Base-by-base conservation (phyloP, 2,113 vertebrate genomes). In the Halichoeres trimaculatus region DNA sequence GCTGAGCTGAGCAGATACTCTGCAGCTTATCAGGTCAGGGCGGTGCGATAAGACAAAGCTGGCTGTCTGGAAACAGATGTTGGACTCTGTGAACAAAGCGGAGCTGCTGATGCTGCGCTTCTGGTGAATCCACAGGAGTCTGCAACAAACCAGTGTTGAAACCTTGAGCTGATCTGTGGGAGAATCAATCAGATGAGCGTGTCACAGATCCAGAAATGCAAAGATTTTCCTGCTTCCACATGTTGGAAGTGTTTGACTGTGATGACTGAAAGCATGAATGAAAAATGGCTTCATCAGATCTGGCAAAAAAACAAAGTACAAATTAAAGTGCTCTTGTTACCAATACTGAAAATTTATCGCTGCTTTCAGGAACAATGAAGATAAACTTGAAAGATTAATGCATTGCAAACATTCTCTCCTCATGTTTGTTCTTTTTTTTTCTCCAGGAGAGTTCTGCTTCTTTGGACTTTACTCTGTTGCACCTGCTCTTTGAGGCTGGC, bases 381-480 rank as follows among this genome's bases (percentile, higher is more conserved):
- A 43, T 13, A 43, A 43, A 16, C 41, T 14, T 16, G 13, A 43
- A 16, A 43, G 12, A 14, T 30, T 14, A 43, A 43, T 43, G 41
- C 41, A 14, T 19, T 6, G 8, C 5, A 19, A 19, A 45, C 43
- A 19, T 45, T n/a, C 30, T 10, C 14, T 10, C 5, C 10, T 9
- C 19, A 17, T 1, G 17, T 38, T 41, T 47, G 76, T 48, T 74
- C 64, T 70, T 81, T 80, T 23, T 70, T 81, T 80, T 23, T 80
- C 78, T 83, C 78, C 78, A 99, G 97, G 95, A 96, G 93, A 91
- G 93, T 94, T 91, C 93, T 95, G 91, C 94, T 96, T 93, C 84
- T 97, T 94, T 97, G 95, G 95, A 94, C 93, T 66, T 61, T 98
- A 59, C 88, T 98, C 64, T 96, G 89, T 61, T 95, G 93, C 90